phyloP scores from a whole-genome alignment of 2,888 invertebrate species.

The Meganola albula region DNA sequence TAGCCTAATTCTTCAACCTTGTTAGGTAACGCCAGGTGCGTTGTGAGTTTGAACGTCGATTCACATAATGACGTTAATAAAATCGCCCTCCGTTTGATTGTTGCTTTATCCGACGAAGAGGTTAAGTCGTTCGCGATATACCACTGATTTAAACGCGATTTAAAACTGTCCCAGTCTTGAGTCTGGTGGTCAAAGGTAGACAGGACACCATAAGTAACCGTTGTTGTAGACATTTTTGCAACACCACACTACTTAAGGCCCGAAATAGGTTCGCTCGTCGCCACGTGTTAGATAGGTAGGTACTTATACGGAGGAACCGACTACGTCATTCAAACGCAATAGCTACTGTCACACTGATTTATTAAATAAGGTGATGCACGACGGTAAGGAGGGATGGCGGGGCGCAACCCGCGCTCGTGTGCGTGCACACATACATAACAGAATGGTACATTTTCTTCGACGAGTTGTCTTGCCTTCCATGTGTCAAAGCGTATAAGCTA shows the following conservation, averaged over 20 bases:
- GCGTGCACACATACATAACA: no score
- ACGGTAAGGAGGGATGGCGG: no score
- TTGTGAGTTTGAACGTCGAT: slow-evolving; percentile 14
- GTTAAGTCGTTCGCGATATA: slow-evolving; percentile 4
- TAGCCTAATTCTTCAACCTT: slow-evolving; percentile 15
- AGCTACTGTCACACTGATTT: no score
- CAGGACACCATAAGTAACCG: no score
- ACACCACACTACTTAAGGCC: no score
- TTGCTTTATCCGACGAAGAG: background rate
- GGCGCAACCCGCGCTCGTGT: background rate
- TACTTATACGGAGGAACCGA: no score
- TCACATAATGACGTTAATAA: slow-evolving; percentile 9
- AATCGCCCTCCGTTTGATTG: background rate
- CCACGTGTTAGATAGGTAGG: background rate
- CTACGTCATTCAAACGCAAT: no score
- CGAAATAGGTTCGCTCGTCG: background rate
- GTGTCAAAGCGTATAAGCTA: no score
- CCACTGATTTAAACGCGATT: slow-evolving; percentile 3
- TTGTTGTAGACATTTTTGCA: no score
- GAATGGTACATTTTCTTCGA: no score
- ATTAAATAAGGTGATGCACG: no score
- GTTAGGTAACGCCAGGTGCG: slow-evolving; percentile 16
- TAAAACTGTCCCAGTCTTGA: background rate
- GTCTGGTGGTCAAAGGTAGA: background rate
- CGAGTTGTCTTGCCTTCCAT: no score